Base-by-base conservation (phyloP, 2,888 invertebrate species). In the Lathronympha strigana region DNA sequence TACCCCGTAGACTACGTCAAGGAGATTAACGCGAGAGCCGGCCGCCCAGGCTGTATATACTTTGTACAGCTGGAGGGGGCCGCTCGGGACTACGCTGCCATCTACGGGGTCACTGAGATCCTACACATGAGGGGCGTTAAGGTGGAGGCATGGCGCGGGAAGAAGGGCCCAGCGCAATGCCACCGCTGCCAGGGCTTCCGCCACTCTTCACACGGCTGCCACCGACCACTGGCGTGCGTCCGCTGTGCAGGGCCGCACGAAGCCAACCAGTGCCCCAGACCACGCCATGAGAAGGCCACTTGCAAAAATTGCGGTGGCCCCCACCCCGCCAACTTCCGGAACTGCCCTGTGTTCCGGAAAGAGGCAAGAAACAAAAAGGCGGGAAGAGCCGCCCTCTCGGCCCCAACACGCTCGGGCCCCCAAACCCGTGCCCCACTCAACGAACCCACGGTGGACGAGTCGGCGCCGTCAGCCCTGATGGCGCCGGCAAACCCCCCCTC, bases 111-210 rank as follows among this genome's bases (percentile, higher is more conserved):
- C 2, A 40, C 40, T 1, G 40, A 40, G 15, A n/a, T 40, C n/a
- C 40, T 40, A 5, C 13, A 13, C 15, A 40, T n/a, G n/a, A n/a
- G 15, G 4, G 15, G 6, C 40, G 2, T 40, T 1, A 40, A 40
- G 8, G 2, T 40, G 1, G 40, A 40, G 15, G 50, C 50, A 0
- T 51, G 50, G 50, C 17, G 50, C 2, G 50, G 50, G 2, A 51
- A 31, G 11, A 51, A 33, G 50, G 50, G 50, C 1, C 50, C 50
- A 1, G 50, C 50, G 50, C 15, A 31, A 51, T n/a, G n/a, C n/a
- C n/a, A n/a, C n/a, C n/a, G n/a, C n/a, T n/a, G n/a, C n/a, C n/a
- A n/a, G n/a, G n/a, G n/a, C n/a, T n/a, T n/a, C n/a, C n/a, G n/a
- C n/a, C n/a, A n/a, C n/a, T n/a, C n/a, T n/a, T n/a, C n/a, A n/a